Evolutionary conservation across 2,888 invertebrate genomes (phyloP), one percentile per base, ranked within the genome.

Genomic region (Latrodectus hesperus): DNA sequence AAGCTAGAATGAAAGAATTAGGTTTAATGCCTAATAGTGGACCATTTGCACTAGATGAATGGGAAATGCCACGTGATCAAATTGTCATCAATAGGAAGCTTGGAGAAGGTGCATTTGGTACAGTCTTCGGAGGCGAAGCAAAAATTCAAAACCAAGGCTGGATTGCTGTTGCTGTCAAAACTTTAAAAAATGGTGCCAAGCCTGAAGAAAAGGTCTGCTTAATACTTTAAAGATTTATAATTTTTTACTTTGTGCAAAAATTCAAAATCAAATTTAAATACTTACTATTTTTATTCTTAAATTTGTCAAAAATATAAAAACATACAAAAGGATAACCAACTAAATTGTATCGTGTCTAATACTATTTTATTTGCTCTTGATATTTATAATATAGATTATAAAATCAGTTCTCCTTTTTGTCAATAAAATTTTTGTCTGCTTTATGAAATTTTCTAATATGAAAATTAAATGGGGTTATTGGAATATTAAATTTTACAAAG

Each of bases 91-190:
- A 96, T 93, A 94, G 97, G 26, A 95, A 95, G 91, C 93, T 97
- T 38, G 98, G 96, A 11, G 96, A 97, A 92, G 98, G 98, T 17
- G 97, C 97, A 0, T 98, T 98, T 92, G 98, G 98, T 10, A 96
- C 95, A 0, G 98, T 98, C 1, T 98, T 96, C 92, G 96, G 96
- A 60, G 98, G 98, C 0, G 97, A 98, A 92, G 96, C 96, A 3
- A 94, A 95, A 90, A 94, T 96, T 81, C 93, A 94, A 38, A 93
- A 93, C 12, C 94, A 93, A 88, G 95, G 95, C 71, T 97, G 97
- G 97, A 94, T 95, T 9, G 95, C 96, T 0, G 96, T 97, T 14
- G 97, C 97, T 14, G 96, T 98, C 0, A 98, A 98, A 92, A 97
- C 97, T 0, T 93, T 98, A 5, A 97, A 97, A 92, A 93, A 95